Percentiles rank a stretch among this genome's conserved stretches.
phyloP scores from a whole-genome alignment of 2,888 invertebrate species.

The Campoplex capitator region DNA sequence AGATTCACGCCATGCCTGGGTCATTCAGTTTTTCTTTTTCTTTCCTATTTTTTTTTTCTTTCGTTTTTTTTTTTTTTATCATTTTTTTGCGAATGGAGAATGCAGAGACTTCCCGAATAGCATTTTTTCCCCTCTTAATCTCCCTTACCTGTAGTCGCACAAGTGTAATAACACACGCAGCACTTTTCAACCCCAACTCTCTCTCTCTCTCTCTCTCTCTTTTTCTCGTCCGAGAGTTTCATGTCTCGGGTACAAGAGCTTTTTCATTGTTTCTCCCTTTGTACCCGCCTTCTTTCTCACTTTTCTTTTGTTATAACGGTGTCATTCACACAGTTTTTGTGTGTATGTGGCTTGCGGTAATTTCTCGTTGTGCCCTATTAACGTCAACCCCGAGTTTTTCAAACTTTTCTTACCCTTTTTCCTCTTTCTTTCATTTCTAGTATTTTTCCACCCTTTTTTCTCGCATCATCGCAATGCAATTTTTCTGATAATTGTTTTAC shows the following conservation, averaged over 20 bases:
- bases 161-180: slow-evolving; percentile 60
- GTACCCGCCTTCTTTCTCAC: slow-evolving; percentile 48
- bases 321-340: slow-evolving; percentile 40
- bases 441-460: not conserved
- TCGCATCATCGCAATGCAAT: not conserved
- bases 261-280: slow-evolving; percentile 66
- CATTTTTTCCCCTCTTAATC: slow-evolving; percentile 54
- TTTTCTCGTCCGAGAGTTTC: slow-evolving; percentile 36
- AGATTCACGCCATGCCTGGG: slow-evolving; percentile 40
- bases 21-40: slow-evolving; percentile 46
- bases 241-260: slow-evolving; percentile 55
- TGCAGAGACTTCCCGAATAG: slow-evolving; percentile 57
- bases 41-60: slow-evolving; percentile 4
- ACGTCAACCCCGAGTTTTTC: slow-evolving; percentile 51
- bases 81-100: slow-evolving; percentile 32
- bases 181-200: slow-evolving; percentile 33
- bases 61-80: slow-evolving; percentile 8
- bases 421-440: not conserved
- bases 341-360: slow-evolving; percentile 45
- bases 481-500: not conserved
- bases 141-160: slow-evolving; percentile 39
- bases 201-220: slow-evolving; percentile 7
- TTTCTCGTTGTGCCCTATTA: slow-evolving; percentile 55
- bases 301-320: slow-evolving; percentile 57
- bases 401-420: slow-evolving; percentile 1